Percentiles rank a stretch among this genome's conserved stretches.
Evolutionary conservation across 2,797 vertebrate genomes (phyloP).

Genomic region (Muraenolepis orangiensis): DNA sequence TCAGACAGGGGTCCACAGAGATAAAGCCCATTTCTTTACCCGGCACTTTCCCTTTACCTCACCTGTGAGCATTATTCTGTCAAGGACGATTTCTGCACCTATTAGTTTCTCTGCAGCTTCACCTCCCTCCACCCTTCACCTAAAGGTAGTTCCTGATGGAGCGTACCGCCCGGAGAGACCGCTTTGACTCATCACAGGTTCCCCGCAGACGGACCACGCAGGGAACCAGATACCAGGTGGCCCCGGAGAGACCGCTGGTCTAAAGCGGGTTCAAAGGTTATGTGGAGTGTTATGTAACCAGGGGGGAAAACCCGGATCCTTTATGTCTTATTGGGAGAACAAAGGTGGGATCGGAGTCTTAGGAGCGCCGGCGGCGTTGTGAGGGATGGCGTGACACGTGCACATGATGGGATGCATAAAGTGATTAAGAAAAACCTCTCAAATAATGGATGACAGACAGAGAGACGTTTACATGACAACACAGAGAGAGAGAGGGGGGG

Average conservation of each 20-base stretch:
- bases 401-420: constrained; percentile 42
- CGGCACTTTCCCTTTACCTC: neutral
- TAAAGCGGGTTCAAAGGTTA: neutral
- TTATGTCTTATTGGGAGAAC: constrained; percentile 7
- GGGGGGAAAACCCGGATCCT: neutral
- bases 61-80: neutral
- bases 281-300: neutral
- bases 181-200: neutral
- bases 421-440: constrained; percentile 39
- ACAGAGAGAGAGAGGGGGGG: constrained; percentile 49
- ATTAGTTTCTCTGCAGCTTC: constrained; percentile 14
- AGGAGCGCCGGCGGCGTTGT: constrained; percentile 24
- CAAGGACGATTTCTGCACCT: neutral
- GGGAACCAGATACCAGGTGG: too few species aligned
- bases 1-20: constrained; percentile 6
- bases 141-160: constrained; percentile 13
- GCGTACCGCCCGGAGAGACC: neutral
- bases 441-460: constrained; percentile 37
- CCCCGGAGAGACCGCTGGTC: neutral
- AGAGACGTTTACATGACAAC: constrained; percentile 42
- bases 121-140: neutral
- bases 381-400: constrained; percentile 47
- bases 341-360: constrained; percentile 30
- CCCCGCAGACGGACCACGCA: neutral
- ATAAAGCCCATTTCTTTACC: neutral